These are phyloP conservation scores for Bombus confusus DNA, from an alignment of 1,140 invertebrate species.

Conservation along the genomic window DNA sequence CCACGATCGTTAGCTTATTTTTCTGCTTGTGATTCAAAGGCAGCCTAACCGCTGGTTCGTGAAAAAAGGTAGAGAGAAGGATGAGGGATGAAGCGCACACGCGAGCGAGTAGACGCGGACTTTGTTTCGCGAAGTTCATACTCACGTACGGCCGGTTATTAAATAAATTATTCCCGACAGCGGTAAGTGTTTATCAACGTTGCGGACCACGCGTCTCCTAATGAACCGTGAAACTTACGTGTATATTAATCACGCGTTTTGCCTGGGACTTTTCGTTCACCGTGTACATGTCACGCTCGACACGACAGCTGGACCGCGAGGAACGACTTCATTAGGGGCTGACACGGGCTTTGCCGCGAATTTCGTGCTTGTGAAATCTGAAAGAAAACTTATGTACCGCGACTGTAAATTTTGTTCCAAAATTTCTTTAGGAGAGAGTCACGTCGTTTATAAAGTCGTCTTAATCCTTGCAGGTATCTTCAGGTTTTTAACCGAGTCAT, in stretches of 20 bases:
- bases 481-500: not conserved
- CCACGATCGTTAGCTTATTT: constrained; percentile 4
- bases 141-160: not conserved
- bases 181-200: constrained; percentile 17
- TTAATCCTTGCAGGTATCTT: not conserved
- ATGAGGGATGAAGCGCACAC: not conserved
- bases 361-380: not conserved
- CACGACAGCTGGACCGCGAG: too few relatives aligned
- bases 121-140: too few relatives aligned
- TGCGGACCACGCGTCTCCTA: not conserved
- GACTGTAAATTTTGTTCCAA: not conserved
- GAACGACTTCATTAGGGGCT: constrained; percentile 7
- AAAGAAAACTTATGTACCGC: too few relatives aligned
- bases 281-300: not conserved
- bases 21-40: not conserved
- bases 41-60: not conserved
- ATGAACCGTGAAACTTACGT: constrained; percentile 34
- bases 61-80: not conserved
- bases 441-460: not conserved
- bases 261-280: not conserved
- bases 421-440: not conserved
- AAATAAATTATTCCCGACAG: constrained; percentile 25
- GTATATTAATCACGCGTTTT: constrained; percentile 25
- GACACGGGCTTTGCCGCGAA: not conserved
- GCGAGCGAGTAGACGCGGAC: too few relatives aligned